Percentiles rank a stretch among this genome's conserved stretches.
These are phyloP conservation scores for Peromyscus eremicus DNA, from an alignment of 2,797 vertebrate species.

Conservation along the genomic window DNA sequence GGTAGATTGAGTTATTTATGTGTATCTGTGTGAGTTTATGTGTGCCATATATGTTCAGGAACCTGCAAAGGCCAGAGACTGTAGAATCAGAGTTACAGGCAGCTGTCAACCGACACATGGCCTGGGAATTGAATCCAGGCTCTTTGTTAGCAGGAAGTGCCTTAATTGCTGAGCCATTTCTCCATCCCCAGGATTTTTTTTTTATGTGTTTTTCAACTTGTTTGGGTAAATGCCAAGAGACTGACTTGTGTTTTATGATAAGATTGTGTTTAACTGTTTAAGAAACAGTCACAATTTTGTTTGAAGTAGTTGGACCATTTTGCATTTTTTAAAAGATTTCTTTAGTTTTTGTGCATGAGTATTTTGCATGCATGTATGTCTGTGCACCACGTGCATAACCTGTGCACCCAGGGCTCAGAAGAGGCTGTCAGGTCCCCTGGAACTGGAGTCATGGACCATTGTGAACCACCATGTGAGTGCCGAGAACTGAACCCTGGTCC, in stretches of 20 bases:
- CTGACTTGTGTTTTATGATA: too few relatives aligned
- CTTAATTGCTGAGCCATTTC: background rate
- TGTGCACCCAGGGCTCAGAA: background rate
- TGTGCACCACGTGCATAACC: too few relatives aligned
- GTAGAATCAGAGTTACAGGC: background rate
- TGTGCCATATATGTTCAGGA: background rate
- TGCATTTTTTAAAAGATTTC: background rate
- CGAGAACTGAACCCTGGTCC: background rate
- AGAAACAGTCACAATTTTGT: background rate
- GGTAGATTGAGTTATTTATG: background rate
- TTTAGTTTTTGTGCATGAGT: background rate
- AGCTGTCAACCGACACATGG: background rate
- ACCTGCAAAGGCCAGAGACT: background rate
- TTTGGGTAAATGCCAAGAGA: background rate
- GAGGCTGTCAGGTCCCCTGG: background rate
- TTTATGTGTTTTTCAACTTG: background rate
- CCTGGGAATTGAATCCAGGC: background rate
- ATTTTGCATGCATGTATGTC: background rate
- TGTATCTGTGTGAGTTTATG: background rate
- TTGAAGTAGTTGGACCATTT: background rate
- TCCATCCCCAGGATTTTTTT: background rate
- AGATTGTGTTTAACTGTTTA: background rate
- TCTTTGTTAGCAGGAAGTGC: background rate
- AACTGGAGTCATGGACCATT: background rate
- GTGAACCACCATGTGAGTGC: too few relatives aligned